Conservation (phyloP, 2,888 invertebrate species). For the Monochamus alternatus region DNA sequence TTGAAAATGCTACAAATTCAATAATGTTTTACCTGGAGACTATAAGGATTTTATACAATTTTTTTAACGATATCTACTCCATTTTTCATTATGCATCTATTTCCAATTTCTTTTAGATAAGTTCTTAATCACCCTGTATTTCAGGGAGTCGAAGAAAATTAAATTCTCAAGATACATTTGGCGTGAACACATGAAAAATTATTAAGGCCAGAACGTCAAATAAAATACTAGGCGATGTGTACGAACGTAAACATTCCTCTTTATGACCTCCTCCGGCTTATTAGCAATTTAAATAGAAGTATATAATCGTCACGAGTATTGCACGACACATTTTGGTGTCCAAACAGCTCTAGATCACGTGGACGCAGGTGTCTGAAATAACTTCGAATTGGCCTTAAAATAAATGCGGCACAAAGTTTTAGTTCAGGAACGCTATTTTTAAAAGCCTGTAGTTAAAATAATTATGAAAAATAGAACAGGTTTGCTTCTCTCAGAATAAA, state of each 20-base stretch:
- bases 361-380: not conserved
- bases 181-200: not conserved
- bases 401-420: not conserved
- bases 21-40: too few relatives aligned
- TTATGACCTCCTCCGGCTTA: not conserved
- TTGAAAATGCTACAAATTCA: too few relatives aligned
- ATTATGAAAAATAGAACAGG: too few relatives aligned
- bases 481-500: too few relatives aligned
- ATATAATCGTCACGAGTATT: constrained; percentile 1
- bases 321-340: not conserved
- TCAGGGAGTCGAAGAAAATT: not conserved
- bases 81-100: too few relatives aligned
- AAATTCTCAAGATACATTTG: not conserved
- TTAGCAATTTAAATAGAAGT: constrained; percentile 1
- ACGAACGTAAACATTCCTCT: constrained; percentile 1
- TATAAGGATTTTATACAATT: too few relatives aligned
- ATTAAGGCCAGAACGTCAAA: not conserved
- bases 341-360: not conserved
- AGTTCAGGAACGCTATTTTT: too few relatives aligned
- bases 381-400: not conserved
- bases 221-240: not conserved
- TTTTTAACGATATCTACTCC: too few relatives aligned
- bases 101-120: too few relatives aligned
- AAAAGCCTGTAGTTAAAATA: too few relatives aligned
- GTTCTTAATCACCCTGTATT: not conserved